These are phyloP conservation scores for Alcis repandata DNA, from an alignment of 2,888 invertebrate genomes.

Conservation along the genomic window DNA sequence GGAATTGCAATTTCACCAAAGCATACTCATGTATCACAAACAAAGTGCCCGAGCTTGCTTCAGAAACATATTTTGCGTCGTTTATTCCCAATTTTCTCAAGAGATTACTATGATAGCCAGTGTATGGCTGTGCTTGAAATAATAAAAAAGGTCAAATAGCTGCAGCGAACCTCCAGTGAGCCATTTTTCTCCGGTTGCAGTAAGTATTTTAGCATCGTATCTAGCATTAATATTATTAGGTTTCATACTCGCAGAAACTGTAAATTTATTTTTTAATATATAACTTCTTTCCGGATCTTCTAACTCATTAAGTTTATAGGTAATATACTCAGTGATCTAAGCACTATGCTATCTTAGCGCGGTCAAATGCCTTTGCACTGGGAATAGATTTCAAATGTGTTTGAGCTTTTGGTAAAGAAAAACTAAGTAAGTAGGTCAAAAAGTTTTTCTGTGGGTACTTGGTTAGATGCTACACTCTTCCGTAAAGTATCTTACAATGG, in stretches of 20 bases:
- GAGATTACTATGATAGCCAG: constrained; percentile 25
- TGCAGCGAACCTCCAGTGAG: constrained; percentile 40
- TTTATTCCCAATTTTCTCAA: constrained; percentile 16
- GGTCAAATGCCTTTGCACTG: too few relatives aligned
- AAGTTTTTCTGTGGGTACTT: too few relatives aligned
- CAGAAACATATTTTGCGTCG: constrained; percentile 14
- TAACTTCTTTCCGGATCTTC: not conserved
- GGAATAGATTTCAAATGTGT: too few relatives aligned
- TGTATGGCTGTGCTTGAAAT: constrained; percentile 15
- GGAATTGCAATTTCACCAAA: constrained; percentile 17
- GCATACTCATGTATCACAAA: constrained; percentile 2
- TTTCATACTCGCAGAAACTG: not conserved
- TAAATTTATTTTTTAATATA: constrained; percentile 1
- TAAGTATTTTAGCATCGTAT: constrained; percentile 56
- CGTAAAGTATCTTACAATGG: too few relatives aligned
- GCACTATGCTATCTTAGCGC: too few relatives aligned
- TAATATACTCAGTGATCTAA: too few relatives aligned
- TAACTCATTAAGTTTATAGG: not conserved
- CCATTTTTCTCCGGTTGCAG: constrained; percentile 55
- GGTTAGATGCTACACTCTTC: too few relatives aligned
- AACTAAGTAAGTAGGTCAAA: too few relatives aligned
- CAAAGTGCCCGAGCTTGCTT: not conserved
- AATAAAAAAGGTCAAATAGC: constrained; percentile 36
- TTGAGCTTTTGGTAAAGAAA: too few relatives aligned
- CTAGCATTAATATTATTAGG: constrained; percentile 2